Evolutionary conservation across 1,140 invertebrate species (phyloP), one percentile per base, ranked within the genome.

Genomic region (Plectus sambesii): DNA sequence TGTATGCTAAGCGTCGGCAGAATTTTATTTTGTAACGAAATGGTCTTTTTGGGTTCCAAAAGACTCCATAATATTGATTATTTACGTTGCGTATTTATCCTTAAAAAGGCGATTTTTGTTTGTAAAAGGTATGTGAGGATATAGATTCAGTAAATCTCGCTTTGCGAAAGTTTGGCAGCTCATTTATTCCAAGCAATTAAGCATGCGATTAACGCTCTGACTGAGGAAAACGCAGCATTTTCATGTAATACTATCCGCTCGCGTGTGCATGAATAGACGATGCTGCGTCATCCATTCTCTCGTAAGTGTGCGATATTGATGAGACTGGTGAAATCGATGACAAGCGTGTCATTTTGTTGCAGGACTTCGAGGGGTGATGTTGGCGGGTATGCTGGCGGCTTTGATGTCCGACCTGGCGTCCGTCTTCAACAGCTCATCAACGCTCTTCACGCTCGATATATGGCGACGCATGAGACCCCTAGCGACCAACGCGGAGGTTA

Each of bases 391-490:
- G 75, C 53, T 77, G 29, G 72, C 75, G 0, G 75, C 75, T 3
- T 52, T 77, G 8, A 75, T 77, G 74, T 71, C 70, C 53, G 72
- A 72, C 49, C 55, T 77, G 9, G 74, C 74, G 6, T 77, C 76
- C 25, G 73, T 76, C 35, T 76, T 76, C 51, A 76, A 76, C 60
- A 73, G 70, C 40, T 70, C 73, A 9, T 71, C 70, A 35, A 76
- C 76, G 6, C 59, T 77, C 26, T 77, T 77, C 55, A 76, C 76
- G n/a, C 72, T 77, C 12, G 76, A 77, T 55, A 71, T 77, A 29
- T 77, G 72, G 68, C 65, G 54, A 22, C 48, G 56, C 38, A 61
- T 76, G 25, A 44, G 73, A 12, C 68, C 66, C 40, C 62, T 63
- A 15, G 57, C 72, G 4, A 55, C 61, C 5, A 62, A 65, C 4